phyloP scores from a whole-genome alignment of 2,797 vertebrate species.

The Apogon talboti region DNA sequence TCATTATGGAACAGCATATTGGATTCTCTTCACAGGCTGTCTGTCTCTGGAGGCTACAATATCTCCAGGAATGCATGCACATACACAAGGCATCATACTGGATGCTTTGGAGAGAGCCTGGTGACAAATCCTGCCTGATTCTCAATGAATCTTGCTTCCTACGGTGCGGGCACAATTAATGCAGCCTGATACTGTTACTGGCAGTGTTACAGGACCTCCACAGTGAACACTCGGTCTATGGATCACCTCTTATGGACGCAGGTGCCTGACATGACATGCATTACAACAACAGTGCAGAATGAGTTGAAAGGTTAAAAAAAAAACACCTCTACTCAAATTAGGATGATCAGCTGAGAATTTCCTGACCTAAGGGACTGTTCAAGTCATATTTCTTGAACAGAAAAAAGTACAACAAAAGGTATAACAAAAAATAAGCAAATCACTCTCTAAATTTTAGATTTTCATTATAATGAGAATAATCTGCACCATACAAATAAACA shows the following conservation, averaged over 20 bases:
- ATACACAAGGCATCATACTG: slow-evolving; percentile 22
- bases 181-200: slow-evolving; percentile 10
- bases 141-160: slow-evolving; percentile 34
- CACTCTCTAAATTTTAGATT: no score
- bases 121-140: slow-evolving; percentile 34
- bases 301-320: no score
- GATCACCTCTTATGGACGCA: not conserved
- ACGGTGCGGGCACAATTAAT: slow-evolving; percentile 12
- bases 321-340: no score
- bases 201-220: slow-evolving; percentile 12
- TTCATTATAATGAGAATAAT: no score
- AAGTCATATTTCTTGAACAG: no score
- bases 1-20: slow-evolving; percentile 83
- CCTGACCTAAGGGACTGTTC: no score
- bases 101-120: slow-evolving; percentile 34
- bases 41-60: slow-evolving; percentile 58
- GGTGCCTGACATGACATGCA: slow-evolving; percentile 1
- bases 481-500: no score
- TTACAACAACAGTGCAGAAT: no score
- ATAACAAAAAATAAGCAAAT: no score
- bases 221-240: not conserved
- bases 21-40: slow-evolving; percentile 74
- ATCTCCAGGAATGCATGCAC: slow-evolving; percentile 46
- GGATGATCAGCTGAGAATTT: no score
- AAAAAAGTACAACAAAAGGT: no score